phyloP scores from a whole-genome alignment of 2,797 vertebrate species.

The Chloroceryle inda region DNA sequence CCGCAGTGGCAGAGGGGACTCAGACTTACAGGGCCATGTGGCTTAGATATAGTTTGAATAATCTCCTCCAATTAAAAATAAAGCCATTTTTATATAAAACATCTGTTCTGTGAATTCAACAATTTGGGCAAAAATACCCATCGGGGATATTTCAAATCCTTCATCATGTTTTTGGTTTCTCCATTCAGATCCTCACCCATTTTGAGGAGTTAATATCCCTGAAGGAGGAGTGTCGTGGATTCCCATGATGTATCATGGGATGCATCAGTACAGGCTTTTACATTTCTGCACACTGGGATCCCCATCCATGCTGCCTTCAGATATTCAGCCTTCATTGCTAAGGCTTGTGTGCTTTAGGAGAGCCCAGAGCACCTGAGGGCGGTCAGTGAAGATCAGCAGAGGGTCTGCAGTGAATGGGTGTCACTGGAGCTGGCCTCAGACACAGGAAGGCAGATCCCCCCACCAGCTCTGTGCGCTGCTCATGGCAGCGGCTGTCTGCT shows the following conservation, averaged over 20 bases:
- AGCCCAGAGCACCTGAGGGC: background rate
- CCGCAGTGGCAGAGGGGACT: slow-evolving; percentile 45
- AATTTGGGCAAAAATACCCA: background rate
- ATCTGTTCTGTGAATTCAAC: slow-evolving; percentile 57
- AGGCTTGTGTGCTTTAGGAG: background rate
- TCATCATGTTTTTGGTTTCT: background rate
- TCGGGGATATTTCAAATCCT: slow-evolving; percentile 16
- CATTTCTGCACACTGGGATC: background rate
- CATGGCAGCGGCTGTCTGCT: background rate
- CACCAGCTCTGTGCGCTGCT: too few relatives aligned
- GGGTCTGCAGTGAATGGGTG: background rate
- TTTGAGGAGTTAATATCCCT: background rate
- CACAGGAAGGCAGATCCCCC: background rate
- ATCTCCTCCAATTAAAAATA: slow-evolving; percentile 72
- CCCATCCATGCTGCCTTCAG: background rate
- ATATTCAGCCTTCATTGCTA: background rate
- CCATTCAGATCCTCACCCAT: background rate
- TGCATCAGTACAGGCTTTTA: background rate
- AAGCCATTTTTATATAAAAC: slow-evolving; percentile 59
- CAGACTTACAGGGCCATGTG: slow-evolving; percentile 41
- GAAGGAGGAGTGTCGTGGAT: background rate
- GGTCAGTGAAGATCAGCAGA: background rate
- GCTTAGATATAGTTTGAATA: slow-evolving; percentile 54
- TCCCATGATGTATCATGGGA: too few relatives aligned
- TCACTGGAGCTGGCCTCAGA: background rate